Evolutionary conservation across 2,113 vertebrate species (phyloP).

Genomic region (Aspiorhynchus laticeps): DNA sequence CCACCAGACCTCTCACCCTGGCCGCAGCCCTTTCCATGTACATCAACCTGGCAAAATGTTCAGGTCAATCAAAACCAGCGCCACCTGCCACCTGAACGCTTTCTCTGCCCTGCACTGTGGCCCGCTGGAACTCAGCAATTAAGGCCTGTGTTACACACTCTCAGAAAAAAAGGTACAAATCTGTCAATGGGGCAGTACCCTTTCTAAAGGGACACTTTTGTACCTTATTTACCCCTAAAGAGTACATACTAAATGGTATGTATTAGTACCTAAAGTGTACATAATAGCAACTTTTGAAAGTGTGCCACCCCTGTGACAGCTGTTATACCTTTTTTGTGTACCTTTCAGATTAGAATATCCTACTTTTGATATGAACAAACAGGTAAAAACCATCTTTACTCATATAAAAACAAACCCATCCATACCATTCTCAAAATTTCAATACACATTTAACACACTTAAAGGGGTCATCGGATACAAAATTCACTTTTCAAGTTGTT

Average conservation of each 20-base stretch:
- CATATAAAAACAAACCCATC: not conserved
- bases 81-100: not conserved
- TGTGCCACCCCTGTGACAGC: no score
- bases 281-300: no score
- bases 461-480: no score
- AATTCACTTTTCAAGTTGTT: no score
- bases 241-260: not conserved
- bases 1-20: slow-evolving; percentile 6
- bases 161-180: not conserved
- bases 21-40: not conserved
- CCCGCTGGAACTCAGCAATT: not conserved
- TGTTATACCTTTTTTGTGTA: no score
- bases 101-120: not conserved
- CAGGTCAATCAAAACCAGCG: slow-evolving; percentile 37
- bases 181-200: not conserved
- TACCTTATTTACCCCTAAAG: not conserved
- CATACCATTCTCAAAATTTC: not conserved
- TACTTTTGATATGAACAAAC: not conserved
- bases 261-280: not conserved
- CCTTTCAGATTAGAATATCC: not conserved
- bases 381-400: not conserved
- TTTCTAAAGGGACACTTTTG: not conserved
- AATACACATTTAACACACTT: not conserved
- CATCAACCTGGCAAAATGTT: slow-evolving; percentile 25
- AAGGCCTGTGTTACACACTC: not conserved